Conservation (phyloP, 2,888 invertebrate genomes). For the Pristionchus exspectatus region DNA sequence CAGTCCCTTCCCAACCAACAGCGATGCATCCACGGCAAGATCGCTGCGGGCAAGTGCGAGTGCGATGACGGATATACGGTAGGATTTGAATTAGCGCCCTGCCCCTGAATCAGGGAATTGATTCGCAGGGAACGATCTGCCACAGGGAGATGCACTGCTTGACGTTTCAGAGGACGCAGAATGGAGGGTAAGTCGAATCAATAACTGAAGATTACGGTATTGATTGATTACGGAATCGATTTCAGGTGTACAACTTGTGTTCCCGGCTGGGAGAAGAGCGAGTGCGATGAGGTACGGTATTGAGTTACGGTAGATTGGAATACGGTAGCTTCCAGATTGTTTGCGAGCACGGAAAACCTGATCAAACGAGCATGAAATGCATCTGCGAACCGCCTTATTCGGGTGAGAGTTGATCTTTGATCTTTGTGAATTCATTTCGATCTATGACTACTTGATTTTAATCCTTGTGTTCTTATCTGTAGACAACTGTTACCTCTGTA, state of each 20-base stretch:
- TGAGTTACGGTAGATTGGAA: neutral
- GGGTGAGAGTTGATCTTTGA: slow-evolving; percentile 32
- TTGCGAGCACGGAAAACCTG: slow-evolving; percentile 15
- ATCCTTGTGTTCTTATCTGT: neutral
- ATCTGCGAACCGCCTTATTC: slow-evolving; percentile 34
- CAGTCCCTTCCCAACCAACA: neutral
- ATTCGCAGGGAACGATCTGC: slow-evolving; percentile 44
- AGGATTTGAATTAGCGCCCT: neutral
- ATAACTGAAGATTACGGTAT: neutral
- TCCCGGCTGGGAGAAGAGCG: slow-evolving; percentile 16
- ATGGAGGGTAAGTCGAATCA: neutral
- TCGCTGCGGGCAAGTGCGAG: slow-evolving; percentile 40
- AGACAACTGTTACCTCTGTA: neutral
- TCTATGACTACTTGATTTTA: neutral
- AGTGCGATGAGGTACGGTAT: slow-evolving; percentile 29
- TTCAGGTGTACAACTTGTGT: neutral
- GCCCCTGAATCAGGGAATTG: slow-evolving; percentile 22
- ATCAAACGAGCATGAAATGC: neutral
- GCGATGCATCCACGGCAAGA: slow-evolving; percentile 39
- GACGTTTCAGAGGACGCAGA: neutral
- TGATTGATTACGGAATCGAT: neutral
- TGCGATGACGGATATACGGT: slow-evolving; percentile 45
- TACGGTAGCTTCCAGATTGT: slow-evolving; percentile 7
- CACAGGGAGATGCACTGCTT: slow-evolving; percentile 48
- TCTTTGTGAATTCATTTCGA: neutral